Percentiles rank a stretch among this genome's conserved stretches.
Evolutionary conservation across 2,797 vertebrate genomes (phyloP).

Genomic region (Myiotriccus ornatus): DNA sequence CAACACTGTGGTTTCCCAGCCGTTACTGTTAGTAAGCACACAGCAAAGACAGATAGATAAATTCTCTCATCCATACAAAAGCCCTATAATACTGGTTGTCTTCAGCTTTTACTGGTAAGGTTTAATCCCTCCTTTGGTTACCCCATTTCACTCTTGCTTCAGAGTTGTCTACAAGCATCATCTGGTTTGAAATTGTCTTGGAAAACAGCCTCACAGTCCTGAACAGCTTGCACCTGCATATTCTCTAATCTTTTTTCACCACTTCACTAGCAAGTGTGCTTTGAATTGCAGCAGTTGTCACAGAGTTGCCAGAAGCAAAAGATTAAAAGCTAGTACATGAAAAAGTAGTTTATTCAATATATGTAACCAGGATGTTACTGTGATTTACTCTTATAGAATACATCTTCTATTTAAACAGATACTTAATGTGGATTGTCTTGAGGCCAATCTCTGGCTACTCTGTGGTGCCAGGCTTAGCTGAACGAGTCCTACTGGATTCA

Average conservation of each 20-base stretch:
- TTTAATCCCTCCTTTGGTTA: background rate
- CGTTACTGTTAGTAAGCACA: background rate
- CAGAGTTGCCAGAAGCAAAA: background rate
- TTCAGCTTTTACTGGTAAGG: background rate
- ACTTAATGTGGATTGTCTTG: background rate
- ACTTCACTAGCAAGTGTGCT: background rate
- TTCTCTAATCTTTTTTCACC: background rate
- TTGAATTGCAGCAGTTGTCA: background rate
- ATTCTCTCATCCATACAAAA: background rate
- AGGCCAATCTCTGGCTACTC: background rate
- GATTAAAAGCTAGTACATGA: background rate
- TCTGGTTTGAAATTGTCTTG: background rate
- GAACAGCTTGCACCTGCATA: background rate
- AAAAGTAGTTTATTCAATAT: background rate
- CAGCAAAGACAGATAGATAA: background rate
- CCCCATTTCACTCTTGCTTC: background rate
- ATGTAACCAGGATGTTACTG: rapidly evolving
- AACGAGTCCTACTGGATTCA: background rate
- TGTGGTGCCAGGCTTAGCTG: background rate
- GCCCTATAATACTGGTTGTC: background rate
- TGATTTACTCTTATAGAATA: background rate
- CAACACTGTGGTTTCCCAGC: background rate
- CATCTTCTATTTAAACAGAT: background rate
- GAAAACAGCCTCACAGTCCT: background rate
- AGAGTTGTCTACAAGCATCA: background rate